Percentiles rank a stretch among this genome's conserved stretches.
These are phyloP conservation scores for Pipra filicauda DNA, from an alignment of 2,113 vertebrate genomes.

Conservation along the genomic window DNA sequence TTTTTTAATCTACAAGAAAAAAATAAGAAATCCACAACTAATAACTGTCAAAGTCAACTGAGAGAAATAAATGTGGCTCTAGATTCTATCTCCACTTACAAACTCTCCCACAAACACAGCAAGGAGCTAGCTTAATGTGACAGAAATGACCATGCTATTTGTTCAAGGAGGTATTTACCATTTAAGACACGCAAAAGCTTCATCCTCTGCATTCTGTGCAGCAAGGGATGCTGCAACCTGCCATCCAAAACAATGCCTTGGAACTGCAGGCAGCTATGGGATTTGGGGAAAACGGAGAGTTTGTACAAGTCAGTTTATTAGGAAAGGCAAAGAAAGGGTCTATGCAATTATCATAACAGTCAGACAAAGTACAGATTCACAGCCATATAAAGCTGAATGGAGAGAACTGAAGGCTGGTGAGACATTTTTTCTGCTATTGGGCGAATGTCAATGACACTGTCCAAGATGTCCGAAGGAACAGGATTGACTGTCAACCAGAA, in stretches of 20 bases:
- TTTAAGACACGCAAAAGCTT: background rate
- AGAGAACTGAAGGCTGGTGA: background rate
- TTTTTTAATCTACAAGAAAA: background rate
- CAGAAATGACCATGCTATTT: background rate
- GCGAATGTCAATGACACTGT: fast-evolving
- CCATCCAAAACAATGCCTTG: background rate
- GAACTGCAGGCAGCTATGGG: background rate
- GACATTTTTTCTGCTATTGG: background rate
- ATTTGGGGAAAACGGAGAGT: background rate
- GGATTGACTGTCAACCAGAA: background rate
- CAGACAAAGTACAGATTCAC: background rate
- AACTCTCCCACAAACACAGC: background rate
- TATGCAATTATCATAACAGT: background rate
- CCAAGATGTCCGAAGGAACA: background rate
- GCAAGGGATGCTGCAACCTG: background rate
- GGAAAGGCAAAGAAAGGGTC: background rate
- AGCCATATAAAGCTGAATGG: background rate
- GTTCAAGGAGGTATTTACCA: background rate
- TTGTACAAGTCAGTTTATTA: background rate
- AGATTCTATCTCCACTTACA: background rate
- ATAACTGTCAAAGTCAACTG: background rate
- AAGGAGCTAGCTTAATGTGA: background rate
- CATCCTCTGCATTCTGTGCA: background rate
- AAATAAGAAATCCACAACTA: background rate
- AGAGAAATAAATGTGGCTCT: background rate